Percentiles rank a stretch among this genome's conserved stretches.
These are phyloP conservation scores for Hippocampus zosterae DNA, from an alignment of 2,113 vertebrate species.

Conservation along the genomic window DNA sequence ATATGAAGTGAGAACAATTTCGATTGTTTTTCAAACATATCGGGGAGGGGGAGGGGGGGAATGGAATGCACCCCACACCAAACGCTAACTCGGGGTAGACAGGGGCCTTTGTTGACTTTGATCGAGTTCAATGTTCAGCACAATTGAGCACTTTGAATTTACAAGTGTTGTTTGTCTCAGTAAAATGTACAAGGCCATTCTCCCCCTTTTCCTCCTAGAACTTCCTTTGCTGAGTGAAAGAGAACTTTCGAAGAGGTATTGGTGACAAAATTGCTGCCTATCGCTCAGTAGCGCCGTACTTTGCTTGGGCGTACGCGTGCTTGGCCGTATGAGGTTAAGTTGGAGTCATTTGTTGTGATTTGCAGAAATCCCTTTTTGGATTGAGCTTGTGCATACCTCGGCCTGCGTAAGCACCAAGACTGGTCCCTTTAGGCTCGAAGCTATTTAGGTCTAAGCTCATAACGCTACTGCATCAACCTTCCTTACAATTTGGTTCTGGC, in stretches of 20 bases:
- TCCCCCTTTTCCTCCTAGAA: conserved; percentile 1
- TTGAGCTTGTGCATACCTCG: conserved; percentile 21
- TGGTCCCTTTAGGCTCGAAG: conserved; percentile 31
- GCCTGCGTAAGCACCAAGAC: conserved; percentile 27
- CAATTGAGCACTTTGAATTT: neutral
- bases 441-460: conserved; percentile 7
- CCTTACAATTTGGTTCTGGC: neutral
- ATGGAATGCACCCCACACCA: neutral
- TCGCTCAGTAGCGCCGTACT: conserved; percentile 7
- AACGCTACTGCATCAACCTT: neutral
- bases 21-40: neutral
- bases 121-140: neutral
- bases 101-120: neutral
- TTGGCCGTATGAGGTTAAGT: conserved; percentile 12
- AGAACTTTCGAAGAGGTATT: neutral
- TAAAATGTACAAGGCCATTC: neutral
- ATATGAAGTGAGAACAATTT: neutral
- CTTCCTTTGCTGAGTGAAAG: conserved; percentile 21
- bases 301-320: neutral
- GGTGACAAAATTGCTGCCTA: conserved; percentile 5
- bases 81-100: neutral
- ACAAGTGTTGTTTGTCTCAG: neutral
- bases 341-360: conserved; percentile 29
- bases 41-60: neutral
- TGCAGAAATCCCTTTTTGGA: conserved; percentile 31